Base-by-base conservation (phyloP, 1,140 invertebrate genomes). In the Drosophila bifasciata region DNA sequence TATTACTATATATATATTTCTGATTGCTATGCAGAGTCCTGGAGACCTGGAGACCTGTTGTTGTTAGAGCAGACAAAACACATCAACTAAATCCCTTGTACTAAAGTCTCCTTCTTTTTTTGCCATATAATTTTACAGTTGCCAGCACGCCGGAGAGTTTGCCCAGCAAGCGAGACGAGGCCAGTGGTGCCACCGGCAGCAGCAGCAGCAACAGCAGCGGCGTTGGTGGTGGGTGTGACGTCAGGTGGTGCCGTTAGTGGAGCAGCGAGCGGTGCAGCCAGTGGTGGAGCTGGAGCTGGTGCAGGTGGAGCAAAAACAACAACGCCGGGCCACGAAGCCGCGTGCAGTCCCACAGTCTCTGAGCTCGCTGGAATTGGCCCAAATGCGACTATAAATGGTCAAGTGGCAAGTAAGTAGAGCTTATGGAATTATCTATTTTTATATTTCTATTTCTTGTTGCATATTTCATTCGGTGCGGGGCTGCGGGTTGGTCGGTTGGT, bases 121-220 rank as follows among this genome's bases (percentile, higher is more conserved):
- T 50, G 6, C 39, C 39, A 57, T 70, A 19, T 58, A 9, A 40
- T 46, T 69, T 78, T 93, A 3, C 92, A 94, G 93, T 94, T 91
- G 94, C 94, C 85, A 94, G 93, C 86, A 93, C 94, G 69, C 94
- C 94, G 53, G 93, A 94, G 76, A 92, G 91, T 91, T 90, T 93
- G 80, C 92, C 91, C 57, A 76, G 61, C 28, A 93, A 93, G 59
- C 92, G 92, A 70, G 93, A 93, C 61, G 89, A 84, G 58, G 59
- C 61, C 25, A 79, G 50, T 25, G 58, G 51, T 52, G 64, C 49
- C 25, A 21, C 60, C 36, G 58, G 69, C 62, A 50, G 59, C 57
- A 68, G 59, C 57, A 68, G 53, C 68, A 69, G 61, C 40, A 63
- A 53, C 46, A 49, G 57, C 16, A 45, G 39, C 5, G 44, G 41